Conservation (phyloP, 2,888 invertebrate genomes). For the Cryptus viduatorius region DNA sequence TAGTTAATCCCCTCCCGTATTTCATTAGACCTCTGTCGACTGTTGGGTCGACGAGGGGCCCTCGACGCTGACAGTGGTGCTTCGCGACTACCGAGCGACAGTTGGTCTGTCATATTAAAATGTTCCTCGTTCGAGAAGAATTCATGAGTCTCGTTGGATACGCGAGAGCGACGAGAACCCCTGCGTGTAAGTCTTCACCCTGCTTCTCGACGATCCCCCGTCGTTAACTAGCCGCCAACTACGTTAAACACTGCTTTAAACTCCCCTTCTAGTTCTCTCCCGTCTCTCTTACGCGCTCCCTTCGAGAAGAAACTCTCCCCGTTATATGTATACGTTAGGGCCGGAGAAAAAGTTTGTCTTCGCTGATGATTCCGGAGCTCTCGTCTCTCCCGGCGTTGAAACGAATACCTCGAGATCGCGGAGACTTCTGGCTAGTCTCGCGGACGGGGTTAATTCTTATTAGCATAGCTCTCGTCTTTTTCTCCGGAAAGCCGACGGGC, state of each 20-base stretch:
- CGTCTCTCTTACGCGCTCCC: constrained; percentile 58
- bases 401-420: constrained; percentile 52
- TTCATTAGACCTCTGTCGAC: constrained; percentile 76
- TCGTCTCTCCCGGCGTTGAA: constrained; percentile 36
- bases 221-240: constrained; percentile 81
- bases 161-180: constrained; percentile 73
- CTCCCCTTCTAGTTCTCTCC: constrained; percentile 74
- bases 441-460: constrained; percentile 61
- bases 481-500: neutral
- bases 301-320: constrained; percentile 24
- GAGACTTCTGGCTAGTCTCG: constrained; percentile 41
- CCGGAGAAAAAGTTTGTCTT: constrained; percentile 26
- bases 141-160: constrained; percentile 18
- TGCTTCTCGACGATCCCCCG: constrained; percentile 70
- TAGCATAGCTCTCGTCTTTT: constrained; percentile 48
- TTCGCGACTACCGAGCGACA: constrained; percentile 35
- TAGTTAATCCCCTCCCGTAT: constrained; percentile 80
- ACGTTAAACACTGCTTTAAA: constrained; percentile 82
- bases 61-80: constrained; percentile 66
- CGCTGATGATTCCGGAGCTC: constrained; percentile 50
- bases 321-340: neutral
- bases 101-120: constrained; percentile 36
- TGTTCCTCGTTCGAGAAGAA: constrained; percentile 8
- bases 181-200: constrained; percentile 70
- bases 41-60: constrained; percentile 69